Conservation (phyloP, 2,113 vertebrate species). For the Ctenomys sociabilis region DNA sequence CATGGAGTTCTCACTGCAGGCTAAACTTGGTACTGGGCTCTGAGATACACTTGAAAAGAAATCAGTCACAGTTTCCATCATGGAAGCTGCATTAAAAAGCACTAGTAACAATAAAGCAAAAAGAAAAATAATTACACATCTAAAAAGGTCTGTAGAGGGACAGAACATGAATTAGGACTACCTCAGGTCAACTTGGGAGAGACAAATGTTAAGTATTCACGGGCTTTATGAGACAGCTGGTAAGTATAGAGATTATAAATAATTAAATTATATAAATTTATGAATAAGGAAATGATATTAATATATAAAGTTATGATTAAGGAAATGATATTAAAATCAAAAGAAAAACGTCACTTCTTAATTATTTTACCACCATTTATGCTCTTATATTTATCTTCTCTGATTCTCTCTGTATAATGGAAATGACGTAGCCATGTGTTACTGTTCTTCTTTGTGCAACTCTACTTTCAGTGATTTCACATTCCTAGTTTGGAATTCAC, state of each 20-base stretch:
- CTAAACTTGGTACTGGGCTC: neutral
- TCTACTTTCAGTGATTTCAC: neutral
- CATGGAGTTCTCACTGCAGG: conserved; percentile 1
- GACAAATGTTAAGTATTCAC: neutral
- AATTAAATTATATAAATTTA: neutral
- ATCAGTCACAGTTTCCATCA: neutral
- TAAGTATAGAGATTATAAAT: neutral
- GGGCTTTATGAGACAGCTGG: conserved; percentile 3
- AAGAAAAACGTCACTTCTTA: neutral
- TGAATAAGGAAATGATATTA: neutral
- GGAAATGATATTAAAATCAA: conserved; percentile 27
- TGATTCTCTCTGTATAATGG: neutral
- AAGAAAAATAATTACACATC: neutral
- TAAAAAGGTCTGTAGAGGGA: neutral
- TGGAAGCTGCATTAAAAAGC: neutral
- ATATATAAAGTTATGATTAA: neutral
- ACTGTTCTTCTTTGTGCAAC: neutral
- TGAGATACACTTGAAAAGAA: neutral
- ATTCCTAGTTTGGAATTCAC: neutral
- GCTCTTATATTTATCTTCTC: neutral
- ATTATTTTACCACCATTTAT: neutral
- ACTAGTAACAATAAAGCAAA: neutral
- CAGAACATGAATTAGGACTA: neutral
- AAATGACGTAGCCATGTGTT: neutral
- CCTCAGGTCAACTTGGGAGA: neutral